Percentiles rank a stretch among this genome's conserved stretches.
Evolutionary conservation across 30 jellyfish, hydroid and myxozoan species (phyloP).

Genomic region (Aurelia sp.): DNA sequence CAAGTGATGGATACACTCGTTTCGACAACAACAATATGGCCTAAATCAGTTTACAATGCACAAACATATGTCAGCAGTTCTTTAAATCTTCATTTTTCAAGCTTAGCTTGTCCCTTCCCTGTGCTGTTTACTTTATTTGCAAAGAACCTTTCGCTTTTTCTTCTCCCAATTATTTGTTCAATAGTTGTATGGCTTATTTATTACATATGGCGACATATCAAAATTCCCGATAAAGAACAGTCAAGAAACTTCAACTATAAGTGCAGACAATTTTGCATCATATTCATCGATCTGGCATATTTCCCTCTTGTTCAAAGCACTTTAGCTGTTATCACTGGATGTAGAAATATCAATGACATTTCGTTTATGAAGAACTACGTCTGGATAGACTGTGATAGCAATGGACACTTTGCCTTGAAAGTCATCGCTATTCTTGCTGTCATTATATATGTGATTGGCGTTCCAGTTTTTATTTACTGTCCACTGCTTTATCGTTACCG

Average conservation of each 20-base stretch:
- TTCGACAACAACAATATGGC: conserved; percentile 52
- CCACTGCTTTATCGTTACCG: conserved; percentile 45
- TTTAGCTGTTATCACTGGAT: conserved; percentile 23
- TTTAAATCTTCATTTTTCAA: conserved; percentile 50
- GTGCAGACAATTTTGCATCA: conserved; percentile 25
- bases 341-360: conserved; percentile 31
- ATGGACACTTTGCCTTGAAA: not conserved
- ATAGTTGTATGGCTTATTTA: conserved; percentile 9
- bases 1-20: conserved; percentile 59
- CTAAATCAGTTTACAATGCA: conserved; percentile 28
- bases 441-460: conserved; percentile 34
- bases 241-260: not conserved
- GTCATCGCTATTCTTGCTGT: conserved; percentile 30
- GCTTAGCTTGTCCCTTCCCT: conserved; percentile 48
- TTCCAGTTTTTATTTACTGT: conserved; percentile 38
- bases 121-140: conserved; percentile 1
- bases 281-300: conserved; percentile 55
- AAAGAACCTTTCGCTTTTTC: not conserved
- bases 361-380: conserved; percentile 35
- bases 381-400: conserved; percentile 39
- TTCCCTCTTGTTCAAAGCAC: conserved; percentile 41
- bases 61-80: conserved; percentile 43
- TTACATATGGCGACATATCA: not conserved
- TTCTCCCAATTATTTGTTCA: conserved; percentile 1
- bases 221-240: not conserved